Conservation (phyloP, 2,113 vertebrate species). For the Petrocephalus microphthalmus region DNA sequence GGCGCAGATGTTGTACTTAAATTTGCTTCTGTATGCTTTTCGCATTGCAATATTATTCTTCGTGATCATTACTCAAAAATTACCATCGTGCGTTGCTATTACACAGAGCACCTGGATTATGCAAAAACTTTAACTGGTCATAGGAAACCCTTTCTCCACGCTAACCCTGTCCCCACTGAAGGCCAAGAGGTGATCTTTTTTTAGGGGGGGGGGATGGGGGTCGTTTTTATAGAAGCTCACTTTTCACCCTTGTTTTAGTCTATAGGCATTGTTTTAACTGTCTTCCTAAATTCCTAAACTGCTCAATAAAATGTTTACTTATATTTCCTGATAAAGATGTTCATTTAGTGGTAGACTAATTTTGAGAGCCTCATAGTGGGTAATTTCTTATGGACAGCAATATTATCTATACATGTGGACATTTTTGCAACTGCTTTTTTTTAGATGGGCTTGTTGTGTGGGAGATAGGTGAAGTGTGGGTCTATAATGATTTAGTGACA, state of each 20-base stretch:
- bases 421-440: neutral
- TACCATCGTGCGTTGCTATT: neutral
- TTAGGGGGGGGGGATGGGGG: neutral
- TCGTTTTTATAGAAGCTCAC: neutral
- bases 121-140: constrained; percentile 39
- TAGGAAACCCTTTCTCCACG: constrained; percentile 59
- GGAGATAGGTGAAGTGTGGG: neutral
- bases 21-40: neutral
- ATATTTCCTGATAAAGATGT: constrained; percentile 15
- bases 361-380: neutral
- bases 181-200: constrained; percentile 46
- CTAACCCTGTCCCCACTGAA: constrained; percentile 50
- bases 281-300: neutral
- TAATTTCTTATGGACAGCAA: neutral
- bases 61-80: neutral
- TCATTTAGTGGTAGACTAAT: neutral
- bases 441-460: neutral
- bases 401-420: neutral
- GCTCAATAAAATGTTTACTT: constrained; percentile 31
- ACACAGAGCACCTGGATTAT: neutral
- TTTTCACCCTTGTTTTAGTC: neutral
- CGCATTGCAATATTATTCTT: neutral
- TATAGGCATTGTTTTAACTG: constrained; percentile 22
- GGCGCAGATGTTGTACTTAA: neutral
- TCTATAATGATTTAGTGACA: neutral